phyloP scores from a whole-genome alignment of 2,113 vertebrate species.

The Cavia aperea region DNA sequence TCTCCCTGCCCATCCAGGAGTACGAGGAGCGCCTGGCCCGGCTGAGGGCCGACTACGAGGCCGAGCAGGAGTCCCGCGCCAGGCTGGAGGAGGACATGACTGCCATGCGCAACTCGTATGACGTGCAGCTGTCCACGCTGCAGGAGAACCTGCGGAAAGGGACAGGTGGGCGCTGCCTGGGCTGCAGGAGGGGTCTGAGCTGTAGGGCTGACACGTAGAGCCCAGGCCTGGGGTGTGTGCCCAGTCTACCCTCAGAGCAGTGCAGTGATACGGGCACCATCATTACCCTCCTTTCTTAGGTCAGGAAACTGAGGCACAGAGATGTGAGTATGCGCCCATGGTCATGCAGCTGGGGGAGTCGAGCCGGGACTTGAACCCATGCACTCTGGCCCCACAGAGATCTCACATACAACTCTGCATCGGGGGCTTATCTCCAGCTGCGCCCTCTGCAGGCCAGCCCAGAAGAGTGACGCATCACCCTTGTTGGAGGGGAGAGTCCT shows the following conservation, averaged over 20 bases:
- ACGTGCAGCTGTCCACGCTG: slow-evolving; percentile 79
- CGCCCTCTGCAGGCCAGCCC: background rate
- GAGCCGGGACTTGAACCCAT: background rate
- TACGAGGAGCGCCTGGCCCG: slow-evolving; percentile 82
- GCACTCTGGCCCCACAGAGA: background rate
- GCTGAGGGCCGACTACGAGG: slow-evolving; percentile 83
- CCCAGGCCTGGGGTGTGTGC: background rate
- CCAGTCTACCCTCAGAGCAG: background rate
- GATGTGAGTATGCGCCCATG: background rate
- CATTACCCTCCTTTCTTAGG: background rate
- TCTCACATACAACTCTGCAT: background rate
- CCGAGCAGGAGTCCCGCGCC: slow-evolving; percentile 82
- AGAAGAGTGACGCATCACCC: accelerated
- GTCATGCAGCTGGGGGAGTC: background rate
- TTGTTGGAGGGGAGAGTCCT: background rate
- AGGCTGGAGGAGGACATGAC: slow-evolving; percentile 85
- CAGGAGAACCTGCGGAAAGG: slow-evolving; percentile 74
- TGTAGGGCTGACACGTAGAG: accelerated
- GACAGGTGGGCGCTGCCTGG: slow-evolving; percentile 46
- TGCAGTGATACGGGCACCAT: background rate
- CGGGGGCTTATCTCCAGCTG: background rate
- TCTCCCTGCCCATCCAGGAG: slow-evolving; percentile 73
- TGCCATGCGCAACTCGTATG: slow-evolving; percentile 79
- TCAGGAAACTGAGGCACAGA: background rate
- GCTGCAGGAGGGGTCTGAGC: background rate